A percentile compares a stretch with the other conserved stretches of the same genome.
These are phyloP conservation scores for Centropristis striata DNA, from an alignment of 2,113 vertebrate species.

Conservation along the genomic window DNA sequence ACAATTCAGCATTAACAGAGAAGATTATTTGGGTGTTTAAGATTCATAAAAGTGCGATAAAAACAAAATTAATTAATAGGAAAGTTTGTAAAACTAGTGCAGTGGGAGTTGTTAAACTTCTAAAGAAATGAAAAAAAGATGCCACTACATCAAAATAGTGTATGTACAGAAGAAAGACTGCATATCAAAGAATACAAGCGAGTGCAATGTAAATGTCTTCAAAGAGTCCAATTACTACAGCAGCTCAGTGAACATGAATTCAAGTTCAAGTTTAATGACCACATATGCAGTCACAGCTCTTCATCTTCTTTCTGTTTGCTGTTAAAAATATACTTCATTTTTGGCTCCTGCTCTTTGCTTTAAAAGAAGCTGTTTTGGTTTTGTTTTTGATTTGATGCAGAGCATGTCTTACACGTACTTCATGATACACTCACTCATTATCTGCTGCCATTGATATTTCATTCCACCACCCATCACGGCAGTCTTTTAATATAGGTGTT, in stretches of 20 bases:
- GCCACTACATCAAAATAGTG: conserved; percentile 1
- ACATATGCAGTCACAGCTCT: neutral
- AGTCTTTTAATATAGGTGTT: conserved; percentile 33
- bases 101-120: conserved; percentile 5
- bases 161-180: neutral
- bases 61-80: neutral
- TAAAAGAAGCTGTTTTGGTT: neutral
- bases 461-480: neutral
- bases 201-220: conserved; percentile 24
- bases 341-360: neutral
- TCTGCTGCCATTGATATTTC: conserved; percentile 5
- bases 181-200: conserved; percentile 30
- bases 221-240: conserved; percentile 9
- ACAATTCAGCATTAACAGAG: neutral
- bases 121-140: neutral
- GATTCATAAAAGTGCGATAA: neutral
- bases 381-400: neutral
- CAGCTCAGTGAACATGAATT: conserved; percentile 6
- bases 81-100: conserved; percentile 3
- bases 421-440: neutral
- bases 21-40: neutral
- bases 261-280: conserved; percentile 29
- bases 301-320: conserved; percentile 7
- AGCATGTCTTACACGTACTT: neutral
- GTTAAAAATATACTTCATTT: conserved; percentile 10